A percentile compares a stretch with the other conserved stretches of the same genome.
These are phyloP conservation scores for Phyllostomus discolor DNA, from an alignment of 2,113 vertebrate genomes.

Conservation along the genomic window DNA sequence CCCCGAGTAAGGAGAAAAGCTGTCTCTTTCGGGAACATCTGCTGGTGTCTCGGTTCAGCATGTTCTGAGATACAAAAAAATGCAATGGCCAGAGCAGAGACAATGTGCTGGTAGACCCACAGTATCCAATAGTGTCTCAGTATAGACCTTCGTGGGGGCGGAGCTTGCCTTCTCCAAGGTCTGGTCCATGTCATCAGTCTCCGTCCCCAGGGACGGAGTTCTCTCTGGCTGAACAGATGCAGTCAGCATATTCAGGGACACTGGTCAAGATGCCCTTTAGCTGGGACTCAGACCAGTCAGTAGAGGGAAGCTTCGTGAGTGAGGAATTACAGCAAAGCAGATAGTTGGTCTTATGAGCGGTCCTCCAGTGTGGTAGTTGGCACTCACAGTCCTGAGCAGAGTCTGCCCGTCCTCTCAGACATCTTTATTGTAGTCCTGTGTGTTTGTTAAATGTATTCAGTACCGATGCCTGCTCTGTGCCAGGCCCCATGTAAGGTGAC, in stretches of 20 bases:
- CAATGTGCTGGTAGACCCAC: background rate
- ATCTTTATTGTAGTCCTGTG: background rate
- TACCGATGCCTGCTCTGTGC: background rate
- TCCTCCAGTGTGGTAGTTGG: background rate
- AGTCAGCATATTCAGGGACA: background rate
- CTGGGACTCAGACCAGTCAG: background rate
- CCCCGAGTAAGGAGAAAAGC: background rate
- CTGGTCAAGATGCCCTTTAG: background rate
- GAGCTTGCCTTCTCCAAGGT: background rate
- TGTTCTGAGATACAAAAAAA: background rate
- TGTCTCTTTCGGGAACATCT: background rate
- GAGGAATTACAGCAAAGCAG: background rate
- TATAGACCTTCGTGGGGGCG: background rate
- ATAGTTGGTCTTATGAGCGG: background rate
- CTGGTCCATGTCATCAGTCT: background rate
- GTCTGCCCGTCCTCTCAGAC: background rate
- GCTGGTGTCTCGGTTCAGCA: rapidly evolving
- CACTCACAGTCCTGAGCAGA: background rate
- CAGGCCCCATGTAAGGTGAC: background rate
- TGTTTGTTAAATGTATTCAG: background rate
- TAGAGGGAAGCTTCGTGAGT: background rate
- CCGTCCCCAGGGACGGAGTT: background rate
- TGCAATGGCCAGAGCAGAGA: background rate
- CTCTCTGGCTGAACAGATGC: background rate
- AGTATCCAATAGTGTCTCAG: background rate